Evolutionary conservation across 2,797 vertebrate species (phyloP).

Genomic region (Huso huso): DNA sequence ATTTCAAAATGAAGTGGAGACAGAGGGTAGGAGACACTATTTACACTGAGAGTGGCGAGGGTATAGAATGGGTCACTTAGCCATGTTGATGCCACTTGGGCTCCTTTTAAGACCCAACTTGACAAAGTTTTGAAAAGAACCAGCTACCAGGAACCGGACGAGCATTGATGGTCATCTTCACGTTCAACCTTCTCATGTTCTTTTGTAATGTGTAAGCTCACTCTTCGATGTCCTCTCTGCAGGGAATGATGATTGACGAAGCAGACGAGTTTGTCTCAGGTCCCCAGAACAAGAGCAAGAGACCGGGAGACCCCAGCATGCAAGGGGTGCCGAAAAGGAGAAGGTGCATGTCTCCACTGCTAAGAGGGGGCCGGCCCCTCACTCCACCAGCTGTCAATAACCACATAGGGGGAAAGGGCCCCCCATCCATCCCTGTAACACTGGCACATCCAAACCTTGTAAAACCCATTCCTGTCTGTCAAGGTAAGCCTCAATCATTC

Average conservation of each 20-base stretch:
- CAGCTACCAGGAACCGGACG: no score
- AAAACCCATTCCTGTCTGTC: no score
- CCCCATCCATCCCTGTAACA: constrained; percentile 27
- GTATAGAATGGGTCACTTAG: no score
- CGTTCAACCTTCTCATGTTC: constrained; percentile 17
- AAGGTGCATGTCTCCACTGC: constrained; percentile 83
- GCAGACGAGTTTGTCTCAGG: constrained; percentile 68
- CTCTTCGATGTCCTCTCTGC: background rate
- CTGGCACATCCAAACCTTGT: no score
- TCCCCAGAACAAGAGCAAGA: constrained; percentile 83
- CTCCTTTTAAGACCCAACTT: no score
- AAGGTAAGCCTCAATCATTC: no score
- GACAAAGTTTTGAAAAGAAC: no score
- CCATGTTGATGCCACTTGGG: no score
- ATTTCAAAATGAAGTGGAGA: no score
- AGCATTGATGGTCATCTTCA: background rate
- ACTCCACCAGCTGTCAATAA: constrained; percentile 64
- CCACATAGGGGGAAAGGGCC: constrained; percentile 57
- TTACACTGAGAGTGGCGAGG: no score
- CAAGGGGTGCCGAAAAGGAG: constrained; percentile 80
- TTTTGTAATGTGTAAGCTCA: no score
- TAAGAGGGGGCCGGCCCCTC: constrained; percentile 70
- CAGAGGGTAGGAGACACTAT: no score
- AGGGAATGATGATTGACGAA: constrained; percentile 78
- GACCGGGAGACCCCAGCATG: constrained; percentile 74